Conservation (phyloP, 2,888 invertebrate species). For the Ariolimax columbianus region DNA sequence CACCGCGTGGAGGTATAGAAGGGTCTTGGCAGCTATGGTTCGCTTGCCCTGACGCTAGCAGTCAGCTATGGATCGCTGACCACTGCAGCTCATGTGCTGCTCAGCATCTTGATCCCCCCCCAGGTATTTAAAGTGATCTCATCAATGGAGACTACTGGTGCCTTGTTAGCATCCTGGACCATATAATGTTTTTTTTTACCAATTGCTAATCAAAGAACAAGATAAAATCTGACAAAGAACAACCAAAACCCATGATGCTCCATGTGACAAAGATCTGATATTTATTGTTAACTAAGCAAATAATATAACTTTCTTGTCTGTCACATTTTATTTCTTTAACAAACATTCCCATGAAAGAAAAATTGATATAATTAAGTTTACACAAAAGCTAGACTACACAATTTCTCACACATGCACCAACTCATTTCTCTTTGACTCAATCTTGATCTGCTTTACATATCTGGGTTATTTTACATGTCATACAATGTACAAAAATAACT, state of each 20-base stretch:
- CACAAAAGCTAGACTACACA: not conserved
- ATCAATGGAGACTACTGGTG: too few species aligned
- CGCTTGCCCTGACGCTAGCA: too few species aligned
- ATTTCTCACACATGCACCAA: too few species aligned
- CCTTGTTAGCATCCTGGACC: too few species aligned
- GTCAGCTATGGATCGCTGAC: too few species aligned
- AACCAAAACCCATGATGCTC: not conserved
- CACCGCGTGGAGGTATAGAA: too few species aligned
- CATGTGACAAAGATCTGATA: constrained; percentile 18
- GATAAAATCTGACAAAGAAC: not conserved
- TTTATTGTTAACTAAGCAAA: constrained; percentile 14
- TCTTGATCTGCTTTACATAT: not conserved
- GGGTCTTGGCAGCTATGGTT: too few species aligned
- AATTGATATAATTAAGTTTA: not conserved
- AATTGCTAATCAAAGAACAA: too few species aligned
- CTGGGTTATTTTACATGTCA: constrained; percentile 15
- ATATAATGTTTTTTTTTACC: too few species aligned
- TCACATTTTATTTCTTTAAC: constrained; percentile 31
- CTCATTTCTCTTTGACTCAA: not conserved
- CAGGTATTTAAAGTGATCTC: too few species aligned
- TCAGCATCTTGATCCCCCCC: too few species aligned
- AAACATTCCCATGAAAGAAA: constrained; percentile 25
- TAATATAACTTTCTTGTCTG: not conserved
- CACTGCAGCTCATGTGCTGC: too few species aligned
- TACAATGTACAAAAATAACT: not conserved